Base-by-base conservation (phyloP, 1,140 invertebrate genomes). In the Teleogryllus occipitalis region DNA sequence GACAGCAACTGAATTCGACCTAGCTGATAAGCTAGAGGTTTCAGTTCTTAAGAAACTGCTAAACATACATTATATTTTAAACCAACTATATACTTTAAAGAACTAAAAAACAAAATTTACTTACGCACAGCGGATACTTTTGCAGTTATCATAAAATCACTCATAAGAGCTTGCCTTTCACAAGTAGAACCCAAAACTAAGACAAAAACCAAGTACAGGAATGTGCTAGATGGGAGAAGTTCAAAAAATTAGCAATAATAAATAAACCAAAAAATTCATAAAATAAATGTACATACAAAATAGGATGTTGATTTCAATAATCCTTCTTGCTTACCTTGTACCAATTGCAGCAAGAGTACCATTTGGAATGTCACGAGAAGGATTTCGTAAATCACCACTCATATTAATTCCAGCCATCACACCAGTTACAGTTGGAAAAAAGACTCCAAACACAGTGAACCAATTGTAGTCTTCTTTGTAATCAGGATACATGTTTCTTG, bases 401-500 rank as follows among this genome's bases (percentile, higher is more conserved):
- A 99, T 99, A 85, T 99, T 99, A 82, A 99, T 96, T 74, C 97
- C 97, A 74, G 97, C 96, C 80, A 99, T 89, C 76, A 99, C 95
- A 46, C 96, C 96, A 79, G 96, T 95, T 78, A 98, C 92, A 76
- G 97, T 96, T 77, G 97, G 94, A 87, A 98, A 96, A 87, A 97
- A 97, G n/a, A 98, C 94, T 73, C 96, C 96, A 87, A 97, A 96
- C 75, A 97, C 95, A 18, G 93, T 95, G 85, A 97, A 97, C 94
- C 95, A 97, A 79, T 90, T 93, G 82, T 96, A 92, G 21, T 90
- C 91, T 78, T 93, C 88, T 79, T 91, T 88, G 87, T 96, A 98
- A 77, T 91, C 87, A 0, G 96, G 89, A 85, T 92, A 93, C 27
- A 94, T 91, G 85, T 99, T 99, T 81, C 95, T 92, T 75, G 86